Percentiles rank a stretch among this genome's conserved stretches.
These are phyloP conservation scores for Neomicropteryx cornuta DNA, from an alignment of 1,140 invertebrate genomes.

Conservation along the genomic window DNA sequence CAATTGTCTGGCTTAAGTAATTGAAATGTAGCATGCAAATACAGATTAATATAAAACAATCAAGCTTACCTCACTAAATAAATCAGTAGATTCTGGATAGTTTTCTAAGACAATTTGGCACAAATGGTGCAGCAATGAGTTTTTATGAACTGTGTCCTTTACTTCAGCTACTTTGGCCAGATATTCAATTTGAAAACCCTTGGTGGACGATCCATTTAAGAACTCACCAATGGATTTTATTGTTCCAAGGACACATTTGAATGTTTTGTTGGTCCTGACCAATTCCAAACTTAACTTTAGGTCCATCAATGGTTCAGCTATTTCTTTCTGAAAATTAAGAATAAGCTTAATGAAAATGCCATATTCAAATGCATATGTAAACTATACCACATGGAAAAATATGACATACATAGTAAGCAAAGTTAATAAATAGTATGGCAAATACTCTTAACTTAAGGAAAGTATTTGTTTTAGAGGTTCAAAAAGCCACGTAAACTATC, in stretches of 20 bases:
- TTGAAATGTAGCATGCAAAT: too few species aligned
- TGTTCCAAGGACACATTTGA: constrained; percentile 87
- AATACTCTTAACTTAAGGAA: too few species aligned
- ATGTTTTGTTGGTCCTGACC: constrained; percentile 84
- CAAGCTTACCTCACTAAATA: constrained; percentile 85
- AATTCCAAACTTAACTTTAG: constrained; percentile 92
- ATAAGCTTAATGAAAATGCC: constrained; percentile 3
- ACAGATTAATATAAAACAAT: neutral
- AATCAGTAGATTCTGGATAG: constrained; percentile 86
- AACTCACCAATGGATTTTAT: constrained; percentile 94
- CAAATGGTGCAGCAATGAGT: constrained; percentile 93
- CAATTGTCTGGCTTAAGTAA: too few species aligned
- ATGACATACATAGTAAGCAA: too few species aligned
- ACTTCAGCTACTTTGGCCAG: constrained; percentile 97
- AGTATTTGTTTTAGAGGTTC: too few species aligned
- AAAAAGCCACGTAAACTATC: too few species aligned
- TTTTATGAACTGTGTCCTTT: constrained; percentile 98
- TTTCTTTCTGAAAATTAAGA: constrained; percentile 64
- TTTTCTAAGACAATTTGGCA: constrained; percentile 97
- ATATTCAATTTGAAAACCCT: constrained; percentile 98
- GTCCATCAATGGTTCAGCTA: constrained; percentile 97
- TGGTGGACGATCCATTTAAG: constrained; percentile 88
- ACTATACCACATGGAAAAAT: constrained; percentile 1
- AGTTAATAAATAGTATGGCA: too few species aligned
- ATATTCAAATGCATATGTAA: neutral